phyloP scores from a whole-genome alignment of 92 coral and sea anemone genomes.

The Palythoa grandis region DNA sequence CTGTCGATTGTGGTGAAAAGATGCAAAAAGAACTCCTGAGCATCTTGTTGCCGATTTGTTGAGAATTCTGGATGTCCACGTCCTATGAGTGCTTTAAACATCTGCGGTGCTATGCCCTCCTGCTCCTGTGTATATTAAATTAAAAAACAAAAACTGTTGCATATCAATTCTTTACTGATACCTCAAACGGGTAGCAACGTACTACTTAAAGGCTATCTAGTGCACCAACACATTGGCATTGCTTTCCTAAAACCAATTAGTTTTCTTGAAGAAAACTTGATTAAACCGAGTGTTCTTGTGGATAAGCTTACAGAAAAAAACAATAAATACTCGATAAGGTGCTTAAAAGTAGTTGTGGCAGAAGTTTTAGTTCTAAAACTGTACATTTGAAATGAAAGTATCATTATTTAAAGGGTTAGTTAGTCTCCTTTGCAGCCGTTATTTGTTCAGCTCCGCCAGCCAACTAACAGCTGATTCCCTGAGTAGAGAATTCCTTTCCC shows the following conservation, averaged over 20 bases:
- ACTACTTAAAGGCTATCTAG: neutral
- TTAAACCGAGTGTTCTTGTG: no score
- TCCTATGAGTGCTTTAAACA: slow-evolving; percentile 96
- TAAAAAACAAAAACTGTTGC: no score
- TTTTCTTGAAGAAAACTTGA: neutral
- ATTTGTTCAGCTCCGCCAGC: no score
- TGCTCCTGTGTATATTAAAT: slow-evolving; percentile 66
- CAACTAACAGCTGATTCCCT: no score
- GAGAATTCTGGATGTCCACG: slow-evolving; percentile 97
- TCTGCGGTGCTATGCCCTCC: slow-evolving; percentile 91
- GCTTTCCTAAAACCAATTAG: neutral
- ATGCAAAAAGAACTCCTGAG: slow-evolving; percentile 89
- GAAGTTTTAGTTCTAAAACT: no score
- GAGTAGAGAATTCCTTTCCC: no score
- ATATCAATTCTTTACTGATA: neutral
- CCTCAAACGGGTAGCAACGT: neutral
- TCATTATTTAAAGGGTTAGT: no score
- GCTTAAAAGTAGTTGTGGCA: no score
- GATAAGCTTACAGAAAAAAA: no score
- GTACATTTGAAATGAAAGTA: no score
- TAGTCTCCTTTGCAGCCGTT: no score
- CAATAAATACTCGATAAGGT: no score
- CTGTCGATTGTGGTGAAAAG: slow-evolving; percentile 85
- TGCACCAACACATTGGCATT: neutral
- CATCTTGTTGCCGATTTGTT: slow-evolving; percentile 95